Evolutionary conservation across 2,113 vertebrate genomes (phyloP).

Genomic region (Sander lucioperca): DNA sequence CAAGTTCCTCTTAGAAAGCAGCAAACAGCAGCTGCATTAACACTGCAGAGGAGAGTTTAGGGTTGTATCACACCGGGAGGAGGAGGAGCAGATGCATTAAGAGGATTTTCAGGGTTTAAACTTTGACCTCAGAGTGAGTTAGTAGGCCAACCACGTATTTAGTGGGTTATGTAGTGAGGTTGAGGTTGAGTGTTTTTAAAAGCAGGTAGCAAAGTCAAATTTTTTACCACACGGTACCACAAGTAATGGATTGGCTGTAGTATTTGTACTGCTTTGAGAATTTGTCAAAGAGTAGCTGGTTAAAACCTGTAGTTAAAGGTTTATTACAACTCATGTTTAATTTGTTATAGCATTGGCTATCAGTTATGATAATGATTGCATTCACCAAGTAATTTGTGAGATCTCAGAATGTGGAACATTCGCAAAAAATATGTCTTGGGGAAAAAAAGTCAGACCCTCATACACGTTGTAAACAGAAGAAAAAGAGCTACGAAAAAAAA

Average conservation of each 20-base stretch:
- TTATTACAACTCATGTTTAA: not conserved
- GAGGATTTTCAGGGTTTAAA: slow-evolving; percentile 51
- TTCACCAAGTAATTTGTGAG: not conserved
- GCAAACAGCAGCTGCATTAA: slow-evolving; percentile 1
- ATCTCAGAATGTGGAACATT: not conserved
- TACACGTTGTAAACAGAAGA: not conserved
- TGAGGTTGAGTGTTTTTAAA: not conserved
- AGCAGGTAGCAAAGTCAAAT: not conserved
- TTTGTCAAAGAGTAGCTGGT: not conserved
- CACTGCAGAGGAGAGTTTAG: not conserved
- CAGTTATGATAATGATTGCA: not conserved
- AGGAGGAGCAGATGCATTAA: slow-evolving; percentile 19
- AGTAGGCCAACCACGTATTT: not conserved
- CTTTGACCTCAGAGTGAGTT: not conserved
- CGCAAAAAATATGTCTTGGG: no score
- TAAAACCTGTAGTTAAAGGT: not conserved
- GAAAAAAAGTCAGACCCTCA: not conserved
- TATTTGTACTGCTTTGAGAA: not conserved
- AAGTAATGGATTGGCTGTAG: not conserved
- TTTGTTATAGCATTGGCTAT: not conserved
- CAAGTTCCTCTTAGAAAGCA: slow-evolving; percentile 15
- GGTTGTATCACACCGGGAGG: no score
- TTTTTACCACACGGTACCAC: not conserved
- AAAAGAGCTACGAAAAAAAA: not conserved
- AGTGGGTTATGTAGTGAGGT: not conserved